phyloP scores from a whole-genome alignment of 2,797 vertebrate genomes.

The Eospalax fontanierii region DNA sequence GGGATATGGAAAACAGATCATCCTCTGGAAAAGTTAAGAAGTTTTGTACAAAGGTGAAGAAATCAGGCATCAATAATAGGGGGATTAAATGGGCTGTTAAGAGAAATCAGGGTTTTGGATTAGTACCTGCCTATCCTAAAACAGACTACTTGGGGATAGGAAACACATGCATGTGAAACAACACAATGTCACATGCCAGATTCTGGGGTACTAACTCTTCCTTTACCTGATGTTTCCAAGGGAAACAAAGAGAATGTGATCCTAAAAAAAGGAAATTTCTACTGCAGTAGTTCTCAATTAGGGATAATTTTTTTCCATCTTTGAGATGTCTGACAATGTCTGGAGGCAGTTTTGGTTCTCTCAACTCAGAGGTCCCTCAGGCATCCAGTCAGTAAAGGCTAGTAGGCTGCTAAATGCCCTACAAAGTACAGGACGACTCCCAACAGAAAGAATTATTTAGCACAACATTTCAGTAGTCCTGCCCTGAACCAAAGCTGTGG shows the following conservation, averaged over 20 bases:
- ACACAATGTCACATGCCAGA: slow-evolving; percentile 10
- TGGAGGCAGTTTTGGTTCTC: slow-evolving; percentile 40
- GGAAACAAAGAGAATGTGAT: slow-evolving; percentile 39
- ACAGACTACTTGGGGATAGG: slow-evolving; percentile 12
- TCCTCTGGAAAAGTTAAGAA: slow-evolving; percentile 18
- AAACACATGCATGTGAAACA: slow-evolving; percentile 42
- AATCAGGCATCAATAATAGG: slow-evolving; percentile 1
- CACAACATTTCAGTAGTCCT: slow-evolving; percentile 5
- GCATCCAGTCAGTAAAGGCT: neutral
- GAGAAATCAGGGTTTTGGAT: slow-evolving; percentile 30
- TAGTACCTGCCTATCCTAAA: slow-evolving; percentile 43
- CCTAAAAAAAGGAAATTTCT: slow-evolving; percentile 21
- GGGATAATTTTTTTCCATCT: neutral
- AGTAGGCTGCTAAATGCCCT: neutral
- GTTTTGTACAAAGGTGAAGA: slow-evolving; percentile 25
- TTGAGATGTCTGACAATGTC: neutral
- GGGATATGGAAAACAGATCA: slow-evolving; percentile 23
- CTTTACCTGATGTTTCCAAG: slow-evolving; percentile 15
- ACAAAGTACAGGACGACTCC: neutral
- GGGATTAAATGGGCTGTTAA: slow-evolving; percentile 46
- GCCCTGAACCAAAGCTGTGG: neutral
- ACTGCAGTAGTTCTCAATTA: neutral
- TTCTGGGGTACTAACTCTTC: neutral
- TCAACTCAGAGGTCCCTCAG: neutral
- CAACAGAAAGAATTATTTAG: neutral